Evolutionary conservation across 2,888 invertebrate species (phyloP).

Genomic region (Alitta virens): DNA sequence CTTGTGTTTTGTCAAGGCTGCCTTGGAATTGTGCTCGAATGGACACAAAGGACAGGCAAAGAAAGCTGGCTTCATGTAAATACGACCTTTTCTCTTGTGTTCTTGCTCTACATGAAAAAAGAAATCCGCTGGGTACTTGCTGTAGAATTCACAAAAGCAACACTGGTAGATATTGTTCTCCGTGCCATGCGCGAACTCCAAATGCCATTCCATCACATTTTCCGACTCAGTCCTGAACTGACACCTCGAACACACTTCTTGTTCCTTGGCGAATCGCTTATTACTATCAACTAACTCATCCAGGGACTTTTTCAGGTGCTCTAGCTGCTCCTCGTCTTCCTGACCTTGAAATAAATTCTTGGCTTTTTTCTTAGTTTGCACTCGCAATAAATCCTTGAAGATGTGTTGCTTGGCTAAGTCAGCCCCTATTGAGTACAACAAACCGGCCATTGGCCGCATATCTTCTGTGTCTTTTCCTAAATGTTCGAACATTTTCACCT

Average conservation of each 20-base stretch:
- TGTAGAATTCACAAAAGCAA: slow-evolving; percentile 78
- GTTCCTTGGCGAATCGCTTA: slow-evolving; percentile 3
- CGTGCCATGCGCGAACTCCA: slow-evolving; percentile 22
- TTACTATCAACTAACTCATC: slow-evolving; percentile 9
- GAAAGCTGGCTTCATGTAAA: slow-evolving; percentile 81
- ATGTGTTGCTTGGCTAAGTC: slow-evolving; percentile 90
- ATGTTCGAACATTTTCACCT: slow-evolving; percentile 9
- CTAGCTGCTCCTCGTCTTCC: slow-evolving; percentile 61
- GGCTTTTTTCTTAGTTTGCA: slow-evolving; percentile 74
- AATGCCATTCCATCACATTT: slow-evolving; percentile 22
- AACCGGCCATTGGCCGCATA: slow-evolving; percentile 71
- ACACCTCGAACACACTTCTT: slow-evolving; percentile 14
- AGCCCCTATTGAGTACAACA: slow-evolving; percentile 86
- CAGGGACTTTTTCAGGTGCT: slow-evolving; percentile 59
- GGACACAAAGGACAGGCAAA: slow-evolving; percentile 68
- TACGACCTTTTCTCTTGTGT: slow-evolving; percentile 78
- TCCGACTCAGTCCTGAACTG: slow-evolving; percentile 16
- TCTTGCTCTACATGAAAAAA: slow-evolving; percentile 84
- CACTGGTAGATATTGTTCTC: slow-evolving; percentile 63
- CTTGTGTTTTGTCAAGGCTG: slow-evolving; percentile 82
- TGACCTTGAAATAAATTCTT: slow-evolving; percentile 60
- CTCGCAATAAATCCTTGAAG: slow-evolving; percentile 84
- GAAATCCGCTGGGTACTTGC: slow-evolving; percentile 67
- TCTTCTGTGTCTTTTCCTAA: slow-evolving; percentile 15
- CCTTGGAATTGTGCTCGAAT: slow-evolving; percentile 90